These are phyloP conservation scores for Monomorium pharaonis DNA, from an alignment of 1,140 invertebrate species.

Conservation along the genomic window DNA sequence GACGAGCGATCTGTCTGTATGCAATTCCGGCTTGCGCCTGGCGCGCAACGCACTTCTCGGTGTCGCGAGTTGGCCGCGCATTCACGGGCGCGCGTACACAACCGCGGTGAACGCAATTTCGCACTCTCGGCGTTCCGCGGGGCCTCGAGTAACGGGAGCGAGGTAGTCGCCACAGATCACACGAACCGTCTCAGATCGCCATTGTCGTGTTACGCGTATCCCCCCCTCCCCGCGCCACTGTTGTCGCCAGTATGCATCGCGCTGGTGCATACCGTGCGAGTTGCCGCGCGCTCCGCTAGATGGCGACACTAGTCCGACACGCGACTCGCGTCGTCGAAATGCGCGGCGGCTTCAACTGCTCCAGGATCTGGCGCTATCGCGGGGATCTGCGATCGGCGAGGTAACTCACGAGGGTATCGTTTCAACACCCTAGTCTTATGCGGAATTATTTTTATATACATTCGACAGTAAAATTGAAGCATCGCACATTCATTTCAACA, in stretches of 20 bases:
- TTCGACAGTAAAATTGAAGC: too few relatives aligned
- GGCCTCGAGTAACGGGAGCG: constrained; percentile 35
- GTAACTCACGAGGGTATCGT: too few relatives aligned
- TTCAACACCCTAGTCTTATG: too few relatives aligned
- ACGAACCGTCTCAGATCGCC: constrained; percentile 76
- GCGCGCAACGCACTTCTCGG: constrained; percentile 67
- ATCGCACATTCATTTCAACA: too few relatives aligned
- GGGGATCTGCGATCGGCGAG: background rate
- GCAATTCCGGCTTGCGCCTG: constrained; percentile 11
- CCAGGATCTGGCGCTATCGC: too few relatives aligned
- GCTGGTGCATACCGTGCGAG: background rate
- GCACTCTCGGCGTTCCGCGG: constrained; percentile 43
- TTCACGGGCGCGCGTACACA: constrained; percentile 51
- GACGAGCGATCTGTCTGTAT: constrained; percentile 27
- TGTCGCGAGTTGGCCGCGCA: constrained; percentile 42
- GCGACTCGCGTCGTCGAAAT: too few relatives aligned
- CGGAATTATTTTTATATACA: too few relatives aligned
- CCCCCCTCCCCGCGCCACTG: constrained; percentile 14
- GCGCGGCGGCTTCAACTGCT: too few relatives aligned
- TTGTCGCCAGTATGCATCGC: constrained; percentile 41
- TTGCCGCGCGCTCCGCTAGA: constrained; percentile 1
- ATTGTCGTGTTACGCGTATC: constrained; percentile 79
- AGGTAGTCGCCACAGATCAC: constrained; percentile 72
- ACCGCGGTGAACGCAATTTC: constrained; percentile 38
- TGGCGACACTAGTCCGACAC: constrained; percentile 5